Percentiles rank a stretch among this genome's conserved stretches.
These are phyloP conservation scores for Branchipolynoe longqiensis DNA, from an alignment of 2,888 invertebrate genomes.

Conservation along the genomic window DNA sequence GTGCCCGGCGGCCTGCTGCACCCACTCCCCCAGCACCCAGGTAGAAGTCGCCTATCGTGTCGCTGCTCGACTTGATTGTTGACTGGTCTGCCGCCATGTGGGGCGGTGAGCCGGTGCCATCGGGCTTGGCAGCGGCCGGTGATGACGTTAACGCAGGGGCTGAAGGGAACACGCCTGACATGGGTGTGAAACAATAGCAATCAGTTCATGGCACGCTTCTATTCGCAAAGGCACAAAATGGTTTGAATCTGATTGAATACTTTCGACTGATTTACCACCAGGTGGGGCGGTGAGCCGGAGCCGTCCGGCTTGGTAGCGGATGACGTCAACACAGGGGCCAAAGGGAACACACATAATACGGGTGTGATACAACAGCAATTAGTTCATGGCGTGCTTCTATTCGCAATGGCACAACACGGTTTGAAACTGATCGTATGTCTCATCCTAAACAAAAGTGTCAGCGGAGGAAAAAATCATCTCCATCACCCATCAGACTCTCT, in stretches of 20 bases:
- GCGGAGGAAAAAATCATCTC: too few relatives aligned
- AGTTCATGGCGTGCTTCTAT: too few relatives aligned
- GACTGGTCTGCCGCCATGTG: conserved; percentile 42
- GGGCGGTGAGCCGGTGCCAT: background rate
- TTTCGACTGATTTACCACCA: conserved; percentile 20
- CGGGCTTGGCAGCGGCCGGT: conserved; percentile 11
- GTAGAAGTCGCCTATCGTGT: conserved; percentile 22
- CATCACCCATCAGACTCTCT: too few relatives aligned
- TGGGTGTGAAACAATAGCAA: too few relatives aligned
- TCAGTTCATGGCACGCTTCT: too few relatives aligned
- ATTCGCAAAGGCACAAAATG: too few relatives aligned
- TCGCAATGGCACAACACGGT: too few relatives aligned
- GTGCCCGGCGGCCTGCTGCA: conserved; percentile 28
- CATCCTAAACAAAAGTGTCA: too few relatives aligned
- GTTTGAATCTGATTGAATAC: too few relatives aligned
- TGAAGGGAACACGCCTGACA: conserved; percentile 9
- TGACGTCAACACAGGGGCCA: conserved; percentile 28
- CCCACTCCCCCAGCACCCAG: background rate
- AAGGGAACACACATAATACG: conserved; percentile 1
- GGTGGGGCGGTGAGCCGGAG: background rate
- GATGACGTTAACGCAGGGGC: conserved; percentile 45
- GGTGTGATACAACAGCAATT: too few relatives aligned
- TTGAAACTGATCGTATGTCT: too few relatives aligned
- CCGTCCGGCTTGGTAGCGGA: conserved; percentile 25
- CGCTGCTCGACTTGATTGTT: background rate